Conservation (phyloP, 2,797 vertebrate genomes). For the Semaprochilodus insignis region DNA sequence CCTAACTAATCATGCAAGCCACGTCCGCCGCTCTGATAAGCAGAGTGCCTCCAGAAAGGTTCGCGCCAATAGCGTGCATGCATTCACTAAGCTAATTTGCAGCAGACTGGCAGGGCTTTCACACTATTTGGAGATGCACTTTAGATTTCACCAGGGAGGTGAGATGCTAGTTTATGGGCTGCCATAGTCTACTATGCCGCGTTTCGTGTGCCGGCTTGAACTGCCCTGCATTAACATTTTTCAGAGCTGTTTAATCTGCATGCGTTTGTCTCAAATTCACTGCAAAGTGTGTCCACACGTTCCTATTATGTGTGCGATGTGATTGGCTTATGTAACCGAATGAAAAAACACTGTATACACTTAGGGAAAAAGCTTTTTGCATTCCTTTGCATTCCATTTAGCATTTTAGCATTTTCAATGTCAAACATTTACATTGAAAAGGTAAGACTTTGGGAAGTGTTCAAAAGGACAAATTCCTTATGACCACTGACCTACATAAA, state of each 20-base stretch:
- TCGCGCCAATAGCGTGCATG: conserved; percentile 68
- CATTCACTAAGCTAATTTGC: conserved; percentile 78
- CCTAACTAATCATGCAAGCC: conserved; percentile 77
- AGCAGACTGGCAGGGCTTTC: conserved; percentile 73
- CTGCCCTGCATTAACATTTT: conserved; percentile 30
- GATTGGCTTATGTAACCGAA: neutral
- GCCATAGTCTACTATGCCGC: conserved; percentile 41
- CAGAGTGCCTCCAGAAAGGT: conserved; percentile 76
- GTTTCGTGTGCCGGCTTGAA: conserved; percentile 42
- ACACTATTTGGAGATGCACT: conserved; percentile 78
- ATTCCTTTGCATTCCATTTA: conserved; percentile 3
- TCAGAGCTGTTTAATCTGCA: conserved; percentile 12
- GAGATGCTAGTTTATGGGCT: conserved; percentile 60
- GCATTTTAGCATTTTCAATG: neutral
- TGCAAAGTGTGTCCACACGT: neutral
- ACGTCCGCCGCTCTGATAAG: conserved; percentile 80
- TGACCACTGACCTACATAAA: too few species aligned
- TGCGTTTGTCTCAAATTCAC: conserved; percentile 28
- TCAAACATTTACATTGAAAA: neutral
- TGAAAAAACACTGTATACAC: too few species aligned
- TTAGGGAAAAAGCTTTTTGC: neutral
- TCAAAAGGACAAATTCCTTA: too few species aligned
- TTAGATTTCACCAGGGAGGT: conserved; percentile 74
- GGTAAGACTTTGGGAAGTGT: too few species aligned
- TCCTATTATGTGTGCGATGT: conserved; percentile 22